Conservation (phyloP, 2,113 vertebrate genomes). For the Proterorhinus semilunaris region DNA sequence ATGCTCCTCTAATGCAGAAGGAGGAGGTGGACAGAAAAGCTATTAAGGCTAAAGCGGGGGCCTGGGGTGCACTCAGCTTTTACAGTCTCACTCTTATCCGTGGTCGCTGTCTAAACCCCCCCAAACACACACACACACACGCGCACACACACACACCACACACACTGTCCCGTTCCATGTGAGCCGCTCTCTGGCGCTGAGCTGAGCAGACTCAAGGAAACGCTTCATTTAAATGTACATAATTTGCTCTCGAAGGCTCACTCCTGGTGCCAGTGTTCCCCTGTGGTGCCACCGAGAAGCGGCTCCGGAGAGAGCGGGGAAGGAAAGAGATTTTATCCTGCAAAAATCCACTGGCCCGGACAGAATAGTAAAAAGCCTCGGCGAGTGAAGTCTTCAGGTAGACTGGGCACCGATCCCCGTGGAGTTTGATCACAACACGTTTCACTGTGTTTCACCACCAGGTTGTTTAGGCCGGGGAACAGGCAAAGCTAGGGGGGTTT, state of each 20-base stretch:
- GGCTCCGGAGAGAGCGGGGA: slow-evolving; percentile 48
- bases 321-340: slow-evolving; percentile 60
- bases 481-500: slow-evolving; percentile 21
- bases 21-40: slow-evolving; percentile 69
- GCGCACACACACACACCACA: too few species aligned
- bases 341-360: slow-evolving; percentile 63
- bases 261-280: slow-evolving; percentile 69
- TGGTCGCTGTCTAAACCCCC: slow-evolving; percentile 25
- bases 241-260: slow-evolving; percentile 73
- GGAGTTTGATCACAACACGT: slow-evolving; percentile 54
- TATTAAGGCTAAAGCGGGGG: slow-evolving; percentile 73
- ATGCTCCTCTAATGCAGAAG: slow-evolving; percentile 69
- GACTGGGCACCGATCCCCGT: slow-evolving; percentile 55
- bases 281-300: slow-evolving; percentile 57
- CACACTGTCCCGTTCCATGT: slow-evolving; percentile 63
- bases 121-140: slow-evolving; percentile 20
- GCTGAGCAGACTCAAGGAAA: slow-evolving; percentile 75
- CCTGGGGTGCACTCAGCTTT: slow-evolving; percentile 75
- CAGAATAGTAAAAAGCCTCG: slow-evolving; percentile 53
- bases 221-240: slow-evolving; percentile 79
- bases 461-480: slow-evolving; percentile 17
- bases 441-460: slow-evolving; percentile 34
- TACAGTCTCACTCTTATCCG: slow-evolving; percentile 65
- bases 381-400: slow-evolving; percentile 62
- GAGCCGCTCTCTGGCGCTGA: slow-evolving; percentile 69